Percentiles rank a stretch among this genome's conserved stretches.
phyloP scores from a whole-genome alignment of 2,888 invertebrate species.

The Clistopyga incitator region DNA sequence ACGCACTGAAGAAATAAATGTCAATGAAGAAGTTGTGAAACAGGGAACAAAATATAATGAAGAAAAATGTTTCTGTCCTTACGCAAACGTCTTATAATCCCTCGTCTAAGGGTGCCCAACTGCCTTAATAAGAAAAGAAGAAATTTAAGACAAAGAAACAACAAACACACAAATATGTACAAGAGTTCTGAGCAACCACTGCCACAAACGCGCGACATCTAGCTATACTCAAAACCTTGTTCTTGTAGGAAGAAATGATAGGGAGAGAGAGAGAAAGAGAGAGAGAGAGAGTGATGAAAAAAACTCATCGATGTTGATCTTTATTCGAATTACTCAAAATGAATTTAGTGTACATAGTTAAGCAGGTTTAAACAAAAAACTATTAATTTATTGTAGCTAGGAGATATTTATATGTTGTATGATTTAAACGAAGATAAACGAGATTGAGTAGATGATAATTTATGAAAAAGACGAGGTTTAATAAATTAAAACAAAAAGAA shows the following conservation, averaged over 20 bases:
- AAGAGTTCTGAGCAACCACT: slow-evolving; percentile 79
- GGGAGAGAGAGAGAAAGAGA: slow-evolving; percentile 35
- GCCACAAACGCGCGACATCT: slow-evolving; percentile 72
- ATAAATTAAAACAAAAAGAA: slow-evolving; percentile 29
- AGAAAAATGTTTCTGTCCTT: slow-evolving; percentile 59
- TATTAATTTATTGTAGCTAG: slow-evolving; percentile 82
- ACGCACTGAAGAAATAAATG: slow-evolving; percentile 50
- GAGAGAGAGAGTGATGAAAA: slow-evolving; percentile 13
- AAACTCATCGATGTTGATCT: slow-evolving; percentile 10
- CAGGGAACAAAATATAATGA: slow-evolving; percentile 51
- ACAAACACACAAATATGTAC: slow-evolving; percentile 44
- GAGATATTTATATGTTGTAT: slow-evolving; percentile 74
- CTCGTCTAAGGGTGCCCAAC: slow-evolving; percentile 75
- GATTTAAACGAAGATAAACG: slow-evolving; percentile 67
- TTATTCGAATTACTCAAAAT: slow-evolving; percentile 28
- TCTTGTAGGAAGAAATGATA: slow-evolving; percentile 48
- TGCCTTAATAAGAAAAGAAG: slow-evolving; percentile 72
- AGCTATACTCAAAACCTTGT: slow-evolving; percentile 66
- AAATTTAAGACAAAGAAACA: slow-evolving; percentile 12
- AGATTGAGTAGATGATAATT: slow-evolving; percentile 61
- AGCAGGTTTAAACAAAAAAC: slow-evolving; percentile 70
- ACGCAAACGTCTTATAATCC: slow-evolving; percentile 59
- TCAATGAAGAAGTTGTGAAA: slow-evolving; percentile 38
- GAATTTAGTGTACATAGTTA: slow-evolving; percentile 81
- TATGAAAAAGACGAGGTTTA: slow-evolving; percentile 47